Evolutionary conservation across 2,888 invertebrate genomes (phyloP).

Genomic region (Mamestra brassicae): DNA sequence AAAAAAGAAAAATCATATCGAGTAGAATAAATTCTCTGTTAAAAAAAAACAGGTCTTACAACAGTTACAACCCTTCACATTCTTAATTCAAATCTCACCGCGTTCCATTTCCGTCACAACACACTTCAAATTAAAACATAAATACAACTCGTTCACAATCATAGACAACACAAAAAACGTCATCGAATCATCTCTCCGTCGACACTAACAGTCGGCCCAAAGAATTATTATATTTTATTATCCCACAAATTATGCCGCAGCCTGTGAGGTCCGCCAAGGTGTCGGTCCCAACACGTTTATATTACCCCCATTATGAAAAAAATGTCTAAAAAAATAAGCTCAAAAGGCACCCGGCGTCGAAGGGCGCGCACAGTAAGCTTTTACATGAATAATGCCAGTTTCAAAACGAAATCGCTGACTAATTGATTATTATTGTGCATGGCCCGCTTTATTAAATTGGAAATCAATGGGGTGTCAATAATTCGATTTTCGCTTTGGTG

Average conservation of each 20-base stretch:
- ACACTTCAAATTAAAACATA: slow-evolving; percentile 68
- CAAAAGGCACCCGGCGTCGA: slow-evolving; percentile 80
- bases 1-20: background rate
- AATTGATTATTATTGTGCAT: slow-evolving; percentile 88
- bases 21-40: background rate
- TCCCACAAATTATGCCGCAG: slow-evolving; percentile 85
- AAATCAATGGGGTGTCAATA: slow-evolving; percentile 77
- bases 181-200: slow-evolving; percentile 70
- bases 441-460: slow-evolving; percentile 78
- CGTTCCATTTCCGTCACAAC: slow-evolving; percentile 60
- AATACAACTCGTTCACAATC: slow-evolving; percentile 67
- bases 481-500: slow-evolving; percentile 60
- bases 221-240: slow-evolving; percentile 87
- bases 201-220: slow-evolving; percentile 71
- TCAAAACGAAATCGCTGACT: slow-evolving; percentile 85
- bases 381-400: slow-evolving; percentile 82
- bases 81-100: slow-evolving; percentile 53
- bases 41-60: no score
- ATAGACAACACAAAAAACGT: slow-evolving; percentile 64
- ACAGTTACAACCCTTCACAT: slow-evolving; percentile 16
- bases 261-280: slow-evolving; percentile 89
- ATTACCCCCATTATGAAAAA: slow-evolving; percentile 87
- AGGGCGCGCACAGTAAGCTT: slow-evolving; percentile 77
- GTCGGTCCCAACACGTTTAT: slow-evolving; percentile 88
- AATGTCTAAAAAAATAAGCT: slow-evolving; percentile 77